A percentile compares a stretch with the other conserved stretches of the same genome.
These are phyloP conservation scores for Anguilla anguilla DNA, from an alignment of 2,797 vertebrate genomes.

Conservation along the genomic window DNA sequence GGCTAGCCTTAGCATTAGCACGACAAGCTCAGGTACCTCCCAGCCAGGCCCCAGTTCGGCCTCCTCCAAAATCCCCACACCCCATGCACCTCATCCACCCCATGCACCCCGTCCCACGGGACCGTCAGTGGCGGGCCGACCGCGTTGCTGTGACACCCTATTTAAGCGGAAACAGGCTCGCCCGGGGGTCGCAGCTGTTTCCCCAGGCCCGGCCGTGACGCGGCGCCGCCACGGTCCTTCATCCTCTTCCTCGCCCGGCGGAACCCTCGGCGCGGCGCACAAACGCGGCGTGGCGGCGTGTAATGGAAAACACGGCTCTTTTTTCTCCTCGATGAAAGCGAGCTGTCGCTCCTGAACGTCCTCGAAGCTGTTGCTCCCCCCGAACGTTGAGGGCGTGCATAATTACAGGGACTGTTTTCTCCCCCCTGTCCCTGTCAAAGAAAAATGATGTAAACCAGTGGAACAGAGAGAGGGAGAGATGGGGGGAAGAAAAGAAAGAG, in stretches of 20 bases:
- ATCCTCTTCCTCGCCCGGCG: slow-evolving; percentile 48
- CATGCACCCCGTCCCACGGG: too few species aligned
- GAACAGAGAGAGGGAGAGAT: too few species aligned
- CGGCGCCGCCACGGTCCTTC: slow-evolving; percentile 50
- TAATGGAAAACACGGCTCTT: background rate
- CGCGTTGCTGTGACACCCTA: slow-evolving; percentile 33
- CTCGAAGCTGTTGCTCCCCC: too few species aligned
- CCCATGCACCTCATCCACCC: too few species aligned
- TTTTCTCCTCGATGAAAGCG: background rate
- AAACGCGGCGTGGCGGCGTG: background rate
- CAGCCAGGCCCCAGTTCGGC: slow-evolving; percentile 60
- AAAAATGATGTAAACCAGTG: slow-evolving; percentile 41
- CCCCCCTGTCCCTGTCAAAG: background rate
- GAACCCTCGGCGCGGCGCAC: slow-evolving; percentile 36
- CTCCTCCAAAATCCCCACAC: slow-evolving; percentile 52
- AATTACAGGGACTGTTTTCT: background rate
- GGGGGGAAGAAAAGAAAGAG: too few species aligned
- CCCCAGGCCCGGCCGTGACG: slow-evolving; percentile 56
- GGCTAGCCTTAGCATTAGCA: slow-evolving; percentile 52
- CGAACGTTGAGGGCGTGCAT: background rate
- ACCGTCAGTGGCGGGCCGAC: slow-evolving; percentile 61
- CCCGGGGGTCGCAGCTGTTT: slow-evolving; percentile 22
- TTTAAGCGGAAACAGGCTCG: slow-evolving; percentile 56
- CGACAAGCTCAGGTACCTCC: slow-evolving; percentile 60
- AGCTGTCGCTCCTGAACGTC: background rate